Percentiles rank a stretch among this genome's conserved stretches.
phyloP scores from a whole-genome alignment of 2,888 invertebrate species.

The Ramazzottius varieornatus region DNA sequence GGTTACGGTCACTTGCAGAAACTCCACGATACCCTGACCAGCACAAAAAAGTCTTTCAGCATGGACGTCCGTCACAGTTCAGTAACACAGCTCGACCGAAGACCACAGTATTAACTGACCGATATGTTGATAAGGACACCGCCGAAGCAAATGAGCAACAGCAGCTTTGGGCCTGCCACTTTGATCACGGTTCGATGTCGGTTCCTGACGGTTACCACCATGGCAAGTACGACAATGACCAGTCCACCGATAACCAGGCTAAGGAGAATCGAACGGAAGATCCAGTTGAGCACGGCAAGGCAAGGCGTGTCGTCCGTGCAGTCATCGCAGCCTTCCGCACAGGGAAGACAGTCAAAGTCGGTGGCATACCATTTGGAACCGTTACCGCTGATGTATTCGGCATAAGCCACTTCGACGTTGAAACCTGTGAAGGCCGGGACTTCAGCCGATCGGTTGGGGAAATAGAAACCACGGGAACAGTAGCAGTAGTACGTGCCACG shows the following conservation, averaged over 20 bases:
- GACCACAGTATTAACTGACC: background rate
- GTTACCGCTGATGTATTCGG: background rate
- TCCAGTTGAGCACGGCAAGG: conserved; percentile 12
- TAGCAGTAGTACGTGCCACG: conserved; percentile 16
- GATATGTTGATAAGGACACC: background rate
- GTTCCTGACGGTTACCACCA: background rate
- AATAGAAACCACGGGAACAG: conserved; percentile 17
- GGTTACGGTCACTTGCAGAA: background rate
- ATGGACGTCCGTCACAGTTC: too few species aligned
- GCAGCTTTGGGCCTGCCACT: background rate
- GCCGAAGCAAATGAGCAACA: background rate
- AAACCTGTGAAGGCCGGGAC: conserved; percentile 13
- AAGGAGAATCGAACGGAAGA: conserved; percentile 11
- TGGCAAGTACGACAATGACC: background rate
- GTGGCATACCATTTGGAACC: background rate
- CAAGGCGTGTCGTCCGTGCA: background rate
- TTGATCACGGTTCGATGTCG: background rate
- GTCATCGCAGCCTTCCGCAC: background rate
- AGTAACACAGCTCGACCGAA: background rate
- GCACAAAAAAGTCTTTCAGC: background rate
- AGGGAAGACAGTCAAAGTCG: background rate
- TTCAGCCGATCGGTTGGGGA: conserved; percentile 11
- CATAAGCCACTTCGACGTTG: conserved; percentile 11
- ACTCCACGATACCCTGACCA: background rate
- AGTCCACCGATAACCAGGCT: conserved; percentile 9